Base-by-base conservation (phyloP, 2,888 invertebrate genomes). In the Seira musarum region DNA sequence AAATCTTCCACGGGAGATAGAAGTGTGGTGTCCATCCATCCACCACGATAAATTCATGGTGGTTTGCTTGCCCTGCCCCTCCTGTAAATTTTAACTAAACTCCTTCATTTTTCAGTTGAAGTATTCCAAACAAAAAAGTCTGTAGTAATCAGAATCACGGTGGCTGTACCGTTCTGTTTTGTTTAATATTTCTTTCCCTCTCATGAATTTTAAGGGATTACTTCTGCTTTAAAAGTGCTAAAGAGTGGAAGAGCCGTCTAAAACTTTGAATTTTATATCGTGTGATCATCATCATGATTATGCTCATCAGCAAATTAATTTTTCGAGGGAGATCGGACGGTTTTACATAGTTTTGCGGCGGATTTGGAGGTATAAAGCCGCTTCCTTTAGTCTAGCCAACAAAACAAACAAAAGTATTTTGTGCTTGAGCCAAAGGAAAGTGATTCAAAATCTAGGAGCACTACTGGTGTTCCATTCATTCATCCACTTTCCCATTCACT, bases 401-500 rank as follows among this genome's bases (percentile, higher is more conserved):
- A 57, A 22, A 60, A 53, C 21, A 63, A 40, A 22, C 46, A 53
- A 53, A 53, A 53, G 30, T 53, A 17, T 53, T 53, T 30, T 30
- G 30, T 53, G 53, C 13, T 53, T 3, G 53, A n/a, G 53, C 53
- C 53, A 30, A 30, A 30, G 30, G 3, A 30, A 30, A 30, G 30
- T 30, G 2, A 30, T 30, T 30, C 30, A 30, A 30, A 30, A 30
- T 30, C 30, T 30, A 30, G 53, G 17, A 53, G 15, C 53, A 13
- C 17, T 13, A 53, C 30, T 8, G 13, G 53, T n/a, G 13, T 53
- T 61, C 25, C 63, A 53, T 53, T 53, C 15, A 22, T 24, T 65
- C 30, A 65, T 71, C 22, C 71, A 63, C 61, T 63, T 64, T 66
- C 49, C 72, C 73, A 79, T 64, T 69, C 69, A 53, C 17, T 69